Evolutionary conservation across 53 echinoderm and acorn worm species (phyloP), one percentile per base, ranked within the genome.

Genomic region (Temnopleurus reevesii): DNA sequence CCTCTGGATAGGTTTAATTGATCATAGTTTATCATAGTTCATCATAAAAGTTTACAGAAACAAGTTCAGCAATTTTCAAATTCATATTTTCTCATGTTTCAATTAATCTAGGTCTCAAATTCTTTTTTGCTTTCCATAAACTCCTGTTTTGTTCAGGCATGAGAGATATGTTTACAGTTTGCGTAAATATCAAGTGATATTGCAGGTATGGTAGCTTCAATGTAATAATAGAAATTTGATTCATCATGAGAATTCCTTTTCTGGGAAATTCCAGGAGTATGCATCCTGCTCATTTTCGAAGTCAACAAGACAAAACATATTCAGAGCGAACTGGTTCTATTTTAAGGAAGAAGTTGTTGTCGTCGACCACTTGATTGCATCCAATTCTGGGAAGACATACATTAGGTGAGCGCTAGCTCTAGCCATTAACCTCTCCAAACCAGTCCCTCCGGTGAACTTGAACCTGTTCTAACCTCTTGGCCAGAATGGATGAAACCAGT

Each of bases 391-490:
- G n/a, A 24, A 21, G n/a, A 15, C 49, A 1, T 49, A 21, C 56
- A 56, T 5, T 30, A 12, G 6, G n/a, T 28, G 4, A 61, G 61
- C 8, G 1, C 13, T 12, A 13, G 63, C 63, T 63, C 34, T 15
- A 34, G 17, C 3, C 2, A 77, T 45, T 45, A 77, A 77, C 77
- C 77, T 33, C 77, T 2, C 26, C 5, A 17, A 25, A 25, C 53
- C 29, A 46, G 53, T 81, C 81, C 81, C 81, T 53, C 81, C 81
- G 13, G 27, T 81, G 31, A 51, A 46, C 47, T 81, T 81, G 81
- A 81, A 81, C 54, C 81, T 81, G 81, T 12, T 53, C 81, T 26
- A 28, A 27, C 81, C 81, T 81, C 34, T 81, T 53, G 81, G 47
- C 29, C 77, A 77, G 4, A 81, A 81, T 81, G 53, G 81, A 81